Evolutionary conservation across 2,113 vertebrate species (phyloP).

Genomic region (Engystomops pustulosus): DNA sequence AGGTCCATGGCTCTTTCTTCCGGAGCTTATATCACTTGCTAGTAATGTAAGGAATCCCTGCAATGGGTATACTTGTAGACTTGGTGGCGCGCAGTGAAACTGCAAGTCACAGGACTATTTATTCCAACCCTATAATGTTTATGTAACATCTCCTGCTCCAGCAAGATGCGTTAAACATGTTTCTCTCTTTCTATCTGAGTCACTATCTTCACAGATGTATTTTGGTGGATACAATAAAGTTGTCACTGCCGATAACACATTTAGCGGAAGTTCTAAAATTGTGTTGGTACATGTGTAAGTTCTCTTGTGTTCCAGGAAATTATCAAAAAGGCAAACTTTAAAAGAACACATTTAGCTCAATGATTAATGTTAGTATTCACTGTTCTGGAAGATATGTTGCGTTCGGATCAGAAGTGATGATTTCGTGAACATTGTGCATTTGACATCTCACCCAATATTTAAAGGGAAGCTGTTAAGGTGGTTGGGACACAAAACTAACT

Average conservation of each 20-base stretch:
- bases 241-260: not conserved
- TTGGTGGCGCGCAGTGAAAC: slow-evolving; percentile 42
- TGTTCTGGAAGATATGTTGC: too few relatives aligned
- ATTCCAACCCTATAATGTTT: slow-evolving; percentile 30
- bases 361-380: too few relatives aligned
- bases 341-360: not conserved
- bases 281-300: not conserved
- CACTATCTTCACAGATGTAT: not conserved
- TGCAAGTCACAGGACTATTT: slow-evolving; percentile 49
- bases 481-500: too few relatives aligned
- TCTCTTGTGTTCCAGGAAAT: not conserved
- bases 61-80: slow-evolving; percentile 39
- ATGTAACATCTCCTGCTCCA: not conserved
- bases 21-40: slow-evolving; percentile 44
- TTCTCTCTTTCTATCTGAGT: not conserved
- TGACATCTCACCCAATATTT: too few relatives aligned
- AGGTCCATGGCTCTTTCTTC: slow-evolving; percentile 39
- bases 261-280: not conserved
- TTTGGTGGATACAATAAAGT: slow-evolving; percentile 6
- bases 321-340: not conserved
- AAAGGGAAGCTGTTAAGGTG: too few relatives aligned
- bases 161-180: not conserved
- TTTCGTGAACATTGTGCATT: too few relatives aligned
- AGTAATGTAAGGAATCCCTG: slow-evolving; percentile 50
- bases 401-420: too few relatives aligned